Evolutionary conservation across 2,113 vertebrate species (phyloP).

Genomic region (Chrysochloris asiatica): DNA sequence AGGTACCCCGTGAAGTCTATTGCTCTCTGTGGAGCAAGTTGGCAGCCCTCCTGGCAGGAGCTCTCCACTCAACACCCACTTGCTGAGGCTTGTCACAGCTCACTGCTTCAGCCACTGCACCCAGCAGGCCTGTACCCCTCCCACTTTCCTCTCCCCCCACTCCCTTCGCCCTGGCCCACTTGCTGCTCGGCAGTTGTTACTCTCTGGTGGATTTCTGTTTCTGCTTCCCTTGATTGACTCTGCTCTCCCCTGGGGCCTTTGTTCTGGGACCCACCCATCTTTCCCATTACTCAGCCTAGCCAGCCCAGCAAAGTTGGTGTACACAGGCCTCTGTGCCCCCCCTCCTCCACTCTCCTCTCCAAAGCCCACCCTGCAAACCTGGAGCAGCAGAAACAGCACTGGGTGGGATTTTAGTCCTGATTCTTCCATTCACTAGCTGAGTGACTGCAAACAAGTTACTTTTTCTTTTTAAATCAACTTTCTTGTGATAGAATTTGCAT

Average conservation of each 20-base stretch:
- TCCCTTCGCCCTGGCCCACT: not conserved
- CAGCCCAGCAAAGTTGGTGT: not conserved
- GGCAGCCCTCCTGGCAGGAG: not conserved
- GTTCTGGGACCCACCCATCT: not conserved
- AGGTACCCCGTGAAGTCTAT: not conserved
- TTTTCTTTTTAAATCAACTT: conserved; percentile 8
- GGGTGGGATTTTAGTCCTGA: not conserved
- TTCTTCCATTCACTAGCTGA: not conserved
- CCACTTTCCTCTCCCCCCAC: not conserved
- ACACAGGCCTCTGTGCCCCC: not conserved
- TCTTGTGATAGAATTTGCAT: not conserved
- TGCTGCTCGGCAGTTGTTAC: not conserved
- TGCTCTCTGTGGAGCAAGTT: not conserved
- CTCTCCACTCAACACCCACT: too few relatives aligned
- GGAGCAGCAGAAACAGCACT: too few relatives aligned
- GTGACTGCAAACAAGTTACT: not conserved
- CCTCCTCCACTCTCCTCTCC: not conserved
- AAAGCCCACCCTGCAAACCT: not conserved
- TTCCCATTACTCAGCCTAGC: not conserved
- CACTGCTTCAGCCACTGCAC: not conserved
- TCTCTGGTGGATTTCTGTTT: not conserved
- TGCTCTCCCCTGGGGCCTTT: not conserved
- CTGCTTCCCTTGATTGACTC: not conserved
- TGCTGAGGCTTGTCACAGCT: not conserved
- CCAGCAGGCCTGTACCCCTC: not conserved